Evolutionary conservation across 2,888 invertebrate species (phyloP), one percentile per base, ranked within the genome.

Genomic region (Synanthedon vespiformis): DNA sequence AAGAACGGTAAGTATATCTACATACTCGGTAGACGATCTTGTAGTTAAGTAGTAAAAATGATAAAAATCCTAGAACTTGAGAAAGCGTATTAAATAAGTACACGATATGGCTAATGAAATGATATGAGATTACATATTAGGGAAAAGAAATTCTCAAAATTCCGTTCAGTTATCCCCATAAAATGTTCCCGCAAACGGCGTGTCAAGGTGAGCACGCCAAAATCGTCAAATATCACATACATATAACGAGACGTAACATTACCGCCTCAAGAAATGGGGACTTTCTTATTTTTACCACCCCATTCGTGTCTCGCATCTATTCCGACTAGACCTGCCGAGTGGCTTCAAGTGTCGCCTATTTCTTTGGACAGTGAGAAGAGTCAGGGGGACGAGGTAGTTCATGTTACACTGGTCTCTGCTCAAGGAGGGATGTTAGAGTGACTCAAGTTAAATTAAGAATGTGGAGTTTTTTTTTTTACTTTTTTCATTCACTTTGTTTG

Each of bases 401-500:
- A 57, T 58, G 53, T 40, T 58, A 60, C 51, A 55, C 52, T 65
- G 70, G 84, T 60, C 61, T 41, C 52, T 59, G 58, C 63, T 72
- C 70, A 72, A 81, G 77, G 77, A 73, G 80, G 80, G 82, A 80
- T 79, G 83, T 81, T 80, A 81, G 78, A 84, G 81, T 80, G 84
- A 83, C 84, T 86, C 84, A 86, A 86, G 86, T 86, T 87, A 86
- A 86, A 87, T 87, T 87, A 87, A 87, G 87, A 87, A 87, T 87
- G 84, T 86, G 83, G 79, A 84, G 79, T 76, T 81, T 67, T 73
- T 77, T 16, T 74, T 76, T 75, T 75, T 68, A 69, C 67, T 67
- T 68, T 72, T 72, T 68, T 64, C 63, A 64, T 68, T 70, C 72
- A 77, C 77, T 81, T 80, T 84, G 85, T 85, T 86, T 86, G 85